Conservation (phyloP, 2,113 vertebrate genomes). For the Ranitomeya imitator region DNA sequence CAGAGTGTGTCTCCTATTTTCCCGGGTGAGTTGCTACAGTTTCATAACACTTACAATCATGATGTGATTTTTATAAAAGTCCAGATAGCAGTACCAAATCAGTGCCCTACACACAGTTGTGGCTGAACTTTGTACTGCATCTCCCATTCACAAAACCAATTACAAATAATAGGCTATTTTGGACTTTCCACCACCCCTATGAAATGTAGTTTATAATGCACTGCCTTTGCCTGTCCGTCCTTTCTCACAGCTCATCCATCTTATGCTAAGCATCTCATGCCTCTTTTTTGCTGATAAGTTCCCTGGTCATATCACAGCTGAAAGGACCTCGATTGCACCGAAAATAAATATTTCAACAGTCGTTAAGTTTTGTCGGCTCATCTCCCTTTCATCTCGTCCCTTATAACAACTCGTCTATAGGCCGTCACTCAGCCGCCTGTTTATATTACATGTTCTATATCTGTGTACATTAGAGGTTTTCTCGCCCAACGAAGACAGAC, state of each 20-base stretch:
- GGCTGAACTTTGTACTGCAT: neutral
- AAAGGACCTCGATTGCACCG: slow-evolving; percentile 15
- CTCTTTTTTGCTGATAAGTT: neutral
- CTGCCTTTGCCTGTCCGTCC: neutral
- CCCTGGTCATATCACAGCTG: neutral
- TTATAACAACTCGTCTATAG: slow-evolving; percentile 7
- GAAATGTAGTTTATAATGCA: neutral
- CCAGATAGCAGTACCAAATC: too few relatives aligned
- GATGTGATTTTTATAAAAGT: too few relatives aligned
- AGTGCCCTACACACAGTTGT: neutral
- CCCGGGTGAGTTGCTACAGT: too few relatives aligned
- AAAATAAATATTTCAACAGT: slow-evolving; percentile 46
- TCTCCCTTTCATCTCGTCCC: slow-evolving; percentile 4
- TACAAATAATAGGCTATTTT: neutral
- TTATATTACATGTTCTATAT: neutral
- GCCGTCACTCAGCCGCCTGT: slow-evolving; percentile 1
- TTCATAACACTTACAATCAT: too few relatives aligned
- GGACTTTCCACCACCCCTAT: neutral
- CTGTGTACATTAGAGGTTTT: slow-evolving; percentile 1
- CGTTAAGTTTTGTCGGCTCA: slow-evolving; percentile 1
- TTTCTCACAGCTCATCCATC: neutral
- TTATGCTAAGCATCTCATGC: neutral
- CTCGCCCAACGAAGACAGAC: neutral
- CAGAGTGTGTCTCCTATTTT: too few relatives aligned
- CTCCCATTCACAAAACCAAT: neutral